Conservation (phyloP, 2,888 invertebrate species). For the Hecatera dysodea region DNA sequence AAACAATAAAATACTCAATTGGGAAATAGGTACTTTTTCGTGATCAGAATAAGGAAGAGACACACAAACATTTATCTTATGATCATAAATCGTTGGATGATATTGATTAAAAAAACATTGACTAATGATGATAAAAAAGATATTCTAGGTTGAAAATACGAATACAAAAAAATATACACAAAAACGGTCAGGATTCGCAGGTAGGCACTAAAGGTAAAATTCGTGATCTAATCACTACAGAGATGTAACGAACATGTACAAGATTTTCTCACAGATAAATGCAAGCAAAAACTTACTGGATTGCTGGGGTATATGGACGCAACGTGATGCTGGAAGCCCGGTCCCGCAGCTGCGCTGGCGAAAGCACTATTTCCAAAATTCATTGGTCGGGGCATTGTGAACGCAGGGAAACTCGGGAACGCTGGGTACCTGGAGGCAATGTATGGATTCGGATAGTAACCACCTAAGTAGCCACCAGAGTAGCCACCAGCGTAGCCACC, state of each 20-base stretch:
- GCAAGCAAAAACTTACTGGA: conserved; percentile 85
- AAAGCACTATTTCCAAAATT: conserved; percentile 82
- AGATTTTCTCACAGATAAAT: conserved; percentile 41
- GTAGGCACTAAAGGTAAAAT: conserved; percentile 25
- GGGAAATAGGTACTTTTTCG: conserved; percentile 15
- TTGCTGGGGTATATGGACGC: conserved; percentile 91
- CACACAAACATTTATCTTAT: not conserved
- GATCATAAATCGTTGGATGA: conserved; percentile 5
- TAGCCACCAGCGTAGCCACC: conserved; percentile 32
- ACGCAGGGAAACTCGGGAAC: conserved; percentile 55
- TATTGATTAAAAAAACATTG: conserved; percentile 8
- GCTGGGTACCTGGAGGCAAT: conserved; percentile 78
- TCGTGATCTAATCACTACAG: conserved; percentile 60
- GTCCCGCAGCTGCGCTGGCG: conserved; percentile 90
- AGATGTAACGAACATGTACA: conserved; percentile 10
- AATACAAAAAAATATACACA: conserved; percentile 10
- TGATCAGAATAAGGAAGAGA: conserved; percentile 17
- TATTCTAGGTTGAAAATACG: not conserved
- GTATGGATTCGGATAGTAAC: conserved; percentile 73
- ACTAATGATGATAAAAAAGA: not conserved
- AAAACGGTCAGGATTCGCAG: conserved; percentile 31
- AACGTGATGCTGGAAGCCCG: conserved; percentile 89
- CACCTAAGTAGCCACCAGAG: conserved; percentile 64
- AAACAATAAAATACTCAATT: conserved; percentile 23
- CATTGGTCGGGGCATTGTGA: conserved; percentile 54